Percentiles rank a stretch among this genome's conserved stretches.
Evolutionary conservation across 2,797 vertebrate species (phyloP).

Genomic region (Rhinatrema bivittatum): DNA sequence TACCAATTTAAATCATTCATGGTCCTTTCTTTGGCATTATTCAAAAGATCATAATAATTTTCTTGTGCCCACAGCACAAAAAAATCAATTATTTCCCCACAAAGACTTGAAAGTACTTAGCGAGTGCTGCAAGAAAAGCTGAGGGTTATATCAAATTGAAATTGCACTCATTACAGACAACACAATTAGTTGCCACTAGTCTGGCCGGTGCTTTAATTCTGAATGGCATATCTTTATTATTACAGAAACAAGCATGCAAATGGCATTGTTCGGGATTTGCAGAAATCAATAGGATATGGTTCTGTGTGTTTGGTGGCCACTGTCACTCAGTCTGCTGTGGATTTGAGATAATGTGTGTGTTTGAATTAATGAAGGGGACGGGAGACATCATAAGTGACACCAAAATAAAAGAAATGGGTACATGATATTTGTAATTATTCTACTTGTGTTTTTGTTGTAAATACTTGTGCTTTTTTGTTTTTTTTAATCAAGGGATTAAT

Average conservation of each 20-base stretch:
- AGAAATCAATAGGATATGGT: constrained; percentile 99
- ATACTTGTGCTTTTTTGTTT: constrained; percentile 99
- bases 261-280: constrained; percentile 99
- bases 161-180: constrained; percentile 99
- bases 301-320: constrained; percentile 95
- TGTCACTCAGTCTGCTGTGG: constrained; percentile 99
- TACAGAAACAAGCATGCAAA: constrained; percentile 99
- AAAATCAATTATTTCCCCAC: constrained; percentile 99
- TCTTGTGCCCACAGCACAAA: constrained; percentile 99
- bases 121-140: constrained; percentile 94
- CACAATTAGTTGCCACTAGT: constrained; percentile 99
- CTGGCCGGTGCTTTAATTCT: constrained; percentile 98
- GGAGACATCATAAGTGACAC: constrained; percentile 99
- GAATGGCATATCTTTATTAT: constrained; percentile 99
- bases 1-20: constrained; percentile 99
- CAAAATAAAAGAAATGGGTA: constrained; percentile 98
- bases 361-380: constrained; percentile 98
- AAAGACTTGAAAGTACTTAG: constrained; percentile 99
- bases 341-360: constrained; percentile 99
- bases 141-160: constrained; percentile 99
- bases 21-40: constrained; percentile 99
- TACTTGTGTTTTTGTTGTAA: constrained; percentile 98
- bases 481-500: constrained; percentile 99
- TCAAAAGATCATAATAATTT: constrained; percentile 99
- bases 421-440: constrained; percentile 99